These are phyloP conservation scores for Crenichthys baileyi DNA, from an alignment of 2,797 vertebrate species.

Conservation along the genomic window DNA sequence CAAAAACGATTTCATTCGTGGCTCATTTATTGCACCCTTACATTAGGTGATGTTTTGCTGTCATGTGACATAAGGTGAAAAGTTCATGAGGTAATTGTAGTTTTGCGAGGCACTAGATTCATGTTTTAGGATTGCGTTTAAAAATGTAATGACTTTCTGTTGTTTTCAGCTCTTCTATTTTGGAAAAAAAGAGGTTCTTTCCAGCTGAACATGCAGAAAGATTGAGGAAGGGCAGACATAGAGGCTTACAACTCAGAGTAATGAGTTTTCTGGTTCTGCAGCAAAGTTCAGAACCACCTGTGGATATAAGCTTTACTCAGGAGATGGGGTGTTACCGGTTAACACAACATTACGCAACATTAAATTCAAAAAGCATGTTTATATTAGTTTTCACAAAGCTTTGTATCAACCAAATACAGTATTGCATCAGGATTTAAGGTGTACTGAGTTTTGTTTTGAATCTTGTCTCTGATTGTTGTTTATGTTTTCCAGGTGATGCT, in stretches of 20 bases:
- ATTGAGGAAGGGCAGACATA: slow-evolving; percentile 1
- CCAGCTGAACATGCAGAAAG: too few species aligned
- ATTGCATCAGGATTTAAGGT: background rate
- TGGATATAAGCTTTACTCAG: background rate
- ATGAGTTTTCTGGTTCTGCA: slow-evolving; percentile 12
- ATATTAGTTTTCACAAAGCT: background rate
- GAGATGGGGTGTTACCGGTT: background rate
- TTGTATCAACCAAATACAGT: background rate
- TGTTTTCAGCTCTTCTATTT: background rate
- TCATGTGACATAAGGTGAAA: background rate
- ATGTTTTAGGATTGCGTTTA: background rate
- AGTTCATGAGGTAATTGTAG: background rate
- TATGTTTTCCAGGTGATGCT: too few species aligned
- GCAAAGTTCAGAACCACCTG: background rate
- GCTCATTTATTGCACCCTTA: background rate
- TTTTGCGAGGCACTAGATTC: background rate
- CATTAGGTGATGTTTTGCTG: background rate
- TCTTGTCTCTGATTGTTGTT: too few species aligned
- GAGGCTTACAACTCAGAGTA: slow-evolving; percentile 12
- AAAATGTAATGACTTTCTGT: background rate
- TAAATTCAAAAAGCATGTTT: background rate
- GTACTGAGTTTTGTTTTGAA: too few species aligned
- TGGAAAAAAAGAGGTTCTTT: background rate
- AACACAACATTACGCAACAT: background rate
- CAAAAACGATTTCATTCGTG: background rate